phyloP scores from a whole-genome alignment of 37 sponge, comb jelly and placozoan genomes.

The Axinella damicornis region DNA sequence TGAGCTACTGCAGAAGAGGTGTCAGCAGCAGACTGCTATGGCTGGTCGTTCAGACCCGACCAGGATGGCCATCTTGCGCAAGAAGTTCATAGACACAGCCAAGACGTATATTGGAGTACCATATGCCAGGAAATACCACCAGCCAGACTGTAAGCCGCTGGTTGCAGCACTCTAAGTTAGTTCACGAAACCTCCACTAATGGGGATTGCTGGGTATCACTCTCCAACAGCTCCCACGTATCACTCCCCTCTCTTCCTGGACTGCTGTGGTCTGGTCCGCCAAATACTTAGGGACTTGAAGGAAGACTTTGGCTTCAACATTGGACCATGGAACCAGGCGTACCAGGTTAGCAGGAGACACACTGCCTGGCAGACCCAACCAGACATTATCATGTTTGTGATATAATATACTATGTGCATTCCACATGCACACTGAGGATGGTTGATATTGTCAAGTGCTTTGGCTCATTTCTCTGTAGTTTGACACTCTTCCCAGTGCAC shows the following conservation, averaged over 20 bases:
- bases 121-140: conserved; percentile 78
- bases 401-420: no score
- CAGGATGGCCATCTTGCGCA: conserved; percentile 49
- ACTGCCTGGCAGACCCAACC: no score
- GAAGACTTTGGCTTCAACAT: conserved; percentile 80
- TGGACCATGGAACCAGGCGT: conserved; percentile 90
- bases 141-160: conserved; percentile 69
- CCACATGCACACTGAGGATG: no score
- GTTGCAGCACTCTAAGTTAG: no score
- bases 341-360: conserved; percentile 64
- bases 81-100: conserved; percentile 67
- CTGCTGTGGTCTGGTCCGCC: conserved; percentile 87
- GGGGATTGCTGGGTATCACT: no score
- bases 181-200: no score
- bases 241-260: conserved; percentile 76
- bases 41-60: not conserved
- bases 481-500: conserved; percentile 77
- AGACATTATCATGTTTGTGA: no score
- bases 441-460: no score
- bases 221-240: conserved; percentile 63
- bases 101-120: conserved; percentile 75
- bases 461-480: conserved; percentile 46
- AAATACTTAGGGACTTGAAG: conserved; percentile 69
- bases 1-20: conserved; percentile 12
- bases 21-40: conserved; percentile 6